phyloP scores from a whole-genome alignment of 2,113 vertebrate genomes.

The Lathamus discolor region DNA sequence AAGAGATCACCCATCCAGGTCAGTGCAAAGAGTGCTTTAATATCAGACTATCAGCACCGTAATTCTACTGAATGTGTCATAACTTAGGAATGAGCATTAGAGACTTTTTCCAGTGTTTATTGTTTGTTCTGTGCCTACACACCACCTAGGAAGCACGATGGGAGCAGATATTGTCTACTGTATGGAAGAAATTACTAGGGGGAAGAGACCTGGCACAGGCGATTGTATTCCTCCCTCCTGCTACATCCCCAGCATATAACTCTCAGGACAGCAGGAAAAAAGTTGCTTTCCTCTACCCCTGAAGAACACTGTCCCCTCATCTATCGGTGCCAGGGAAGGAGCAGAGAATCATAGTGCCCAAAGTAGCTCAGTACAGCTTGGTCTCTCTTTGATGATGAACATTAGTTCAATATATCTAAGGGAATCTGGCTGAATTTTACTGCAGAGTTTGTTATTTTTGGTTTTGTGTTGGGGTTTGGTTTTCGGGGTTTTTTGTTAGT shows the following conservation, averaged over 20 bases:
- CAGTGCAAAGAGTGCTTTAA: not conserved
- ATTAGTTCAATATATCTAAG: not conserved
- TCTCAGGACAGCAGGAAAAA: not conserved
- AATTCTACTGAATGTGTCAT: not conserved
- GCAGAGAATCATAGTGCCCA: not conserved
- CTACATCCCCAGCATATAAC: not conserved
- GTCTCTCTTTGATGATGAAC: not conserved
- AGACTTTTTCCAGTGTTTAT: not conserved
- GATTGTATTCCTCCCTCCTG: not conserved
- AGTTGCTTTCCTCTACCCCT: not conserved
- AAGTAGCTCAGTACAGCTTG: not conserved
- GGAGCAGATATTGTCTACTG: not conserved
- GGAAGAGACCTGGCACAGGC: not conserved
- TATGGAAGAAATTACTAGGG: not conserved
- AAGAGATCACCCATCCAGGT: not conserved
- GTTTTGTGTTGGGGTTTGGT: not conserved
- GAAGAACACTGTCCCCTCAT: not conserved
- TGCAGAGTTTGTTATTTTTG: not conserved
- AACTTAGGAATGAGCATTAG: not conserved
- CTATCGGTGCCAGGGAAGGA: not conserved
- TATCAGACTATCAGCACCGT: not conserved
- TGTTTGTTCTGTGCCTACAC: not conserved
- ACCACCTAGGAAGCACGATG: not conserved
- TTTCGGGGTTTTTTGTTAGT: not conserved
- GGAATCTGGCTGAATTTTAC: not conserved